These are phyloP conservation scores for Percopsis transmontana DNA, from an alignment of 2,113 vertebrate genomes.

Conservation along the genomic window DNA sequence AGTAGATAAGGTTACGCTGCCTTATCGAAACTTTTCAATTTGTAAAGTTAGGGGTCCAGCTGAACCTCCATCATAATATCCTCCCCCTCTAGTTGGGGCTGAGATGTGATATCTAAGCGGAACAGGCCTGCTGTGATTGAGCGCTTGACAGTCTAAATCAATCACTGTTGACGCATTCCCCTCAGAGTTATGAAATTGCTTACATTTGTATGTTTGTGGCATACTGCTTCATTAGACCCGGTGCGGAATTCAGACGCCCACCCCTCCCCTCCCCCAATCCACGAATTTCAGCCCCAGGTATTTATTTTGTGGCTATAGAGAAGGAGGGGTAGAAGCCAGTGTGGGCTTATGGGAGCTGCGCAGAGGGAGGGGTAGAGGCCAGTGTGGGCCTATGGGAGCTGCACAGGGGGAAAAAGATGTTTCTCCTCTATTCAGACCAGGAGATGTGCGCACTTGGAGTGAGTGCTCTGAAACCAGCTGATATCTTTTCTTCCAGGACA, in stretches of 20 bases:
- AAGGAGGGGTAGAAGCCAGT: too few species aligned
- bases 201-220: conserved; percentile 30
- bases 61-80: conserved; percentile 27
- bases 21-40: conserved; percentile 57
- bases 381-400: too few species aligned
- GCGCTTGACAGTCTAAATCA: conserved; percentile 44
- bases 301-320: too few species aligned
- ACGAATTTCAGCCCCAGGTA: not conserved
- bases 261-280: not conserved
- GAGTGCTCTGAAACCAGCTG: too few species aligned
- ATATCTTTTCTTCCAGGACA: too few species aligned
- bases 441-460: conserved; percentile 10
- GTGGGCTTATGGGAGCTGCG: too few species aligned
- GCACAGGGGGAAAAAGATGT: conserved; percentile 19
- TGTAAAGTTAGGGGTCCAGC: conserved; percentile 33
- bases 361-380: too few species aligned
- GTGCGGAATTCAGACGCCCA: not conserved
- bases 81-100: conserved; percentile 32
- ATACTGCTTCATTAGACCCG: conserved; percentile 15
- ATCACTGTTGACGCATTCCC: conserved; percentile 33
- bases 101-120: conserved; percentile 51
- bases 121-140: conserved; percentile 47
- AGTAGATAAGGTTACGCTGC: not conserved
- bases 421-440: conserved; percentile 7
- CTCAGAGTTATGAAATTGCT: conserved; percentile 31